phyloP scores from a whole-genome alignment of 2,797 vertebrate genomes.

The Pitangus sulphuratus region DNA sequence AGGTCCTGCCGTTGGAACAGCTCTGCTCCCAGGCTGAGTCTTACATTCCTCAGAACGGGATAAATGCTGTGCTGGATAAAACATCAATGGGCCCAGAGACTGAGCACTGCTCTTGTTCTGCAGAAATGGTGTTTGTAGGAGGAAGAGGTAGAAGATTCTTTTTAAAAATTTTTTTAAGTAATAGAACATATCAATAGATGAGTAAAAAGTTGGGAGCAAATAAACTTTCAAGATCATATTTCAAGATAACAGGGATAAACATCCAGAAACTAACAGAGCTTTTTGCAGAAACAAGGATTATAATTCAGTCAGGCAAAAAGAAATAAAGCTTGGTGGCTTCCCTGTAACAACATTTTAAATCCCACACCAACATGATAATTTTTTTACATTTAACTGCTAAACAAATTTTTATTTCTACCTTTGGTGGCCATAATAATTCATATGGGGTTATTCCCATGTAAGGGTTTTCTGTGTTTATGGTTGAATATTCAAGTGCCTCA shows the following conservation, averaged over 20 bases:
- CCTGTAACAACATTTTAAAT: background rate
- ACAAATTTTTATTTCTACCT: background rate
- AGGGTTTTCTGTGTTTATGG: background rate
- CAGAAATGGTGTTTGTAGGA: background rate
- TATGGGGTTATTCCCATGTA: background rate
- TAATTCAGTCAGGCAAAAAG: background rate
- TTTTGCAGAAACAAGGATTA: background rate
- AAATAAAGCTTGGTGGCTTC: background rate
- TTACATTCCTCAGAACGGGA: fast-evolving
- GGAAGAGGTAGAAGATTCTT: background rate
- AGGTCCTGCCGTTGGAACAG: background rate
- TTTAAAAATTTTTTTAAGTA: background rate
- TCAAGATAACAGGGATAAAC: background rate
- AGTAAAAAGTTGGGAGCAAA: background rate
- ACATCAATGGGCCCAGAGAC: background rate
- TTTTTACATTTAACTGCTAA: background rate
- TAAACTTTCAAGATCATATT: background rate
- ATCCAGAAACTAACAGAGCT: background rate
- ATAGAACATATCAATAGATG: background rate
- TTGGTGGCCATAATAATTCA: background rate
- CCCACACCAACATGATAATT: background rate
- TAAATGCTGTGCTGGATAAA: background rate
- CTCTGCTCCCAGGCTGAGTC: background rate
- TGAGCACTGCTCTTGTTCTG: background rate
- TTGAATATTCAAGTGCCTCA: background rate